phyloP scores from a whole-genome alignment of 1,140 invertebrate species.

The Venustaconcha ellipsiformis region DNA sequence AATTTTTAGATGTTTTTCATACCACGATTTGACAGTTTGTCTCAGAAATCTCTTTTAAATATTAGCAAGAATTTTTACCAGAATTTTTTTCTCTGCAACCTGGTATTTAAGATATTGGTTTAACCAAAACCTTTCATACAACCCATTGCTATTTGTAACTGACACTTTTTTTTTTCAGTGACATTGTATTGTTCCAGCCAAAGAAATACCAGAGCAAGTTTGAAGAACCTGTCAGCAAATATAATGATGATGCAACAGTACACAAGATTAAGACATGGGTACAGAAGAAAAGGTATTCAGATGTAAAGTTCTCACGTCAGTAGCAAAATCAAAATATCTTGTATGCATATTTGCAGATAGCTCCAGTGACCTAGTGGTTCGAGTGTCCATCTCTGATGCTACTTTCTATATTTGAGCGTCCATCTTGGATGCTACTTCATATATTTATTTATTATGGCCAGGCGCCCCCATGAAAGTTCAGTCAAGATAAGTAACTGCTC shows the following conservation, averaged over 20 bases:
- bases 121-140: not conserved
- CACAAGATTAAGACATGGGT: constrained; percentile 83
- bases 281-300: constrained; percentile 83
- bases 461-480: too few relatives aligned
- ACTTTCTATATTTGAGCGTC: too few relatives aligned
- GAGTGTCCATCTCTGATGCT: too few relatives aligned
- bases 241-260: constrained; percentile 77
- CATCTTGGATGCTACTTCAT: too few relatives aligned
- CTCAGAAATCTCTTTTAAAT: too few relatives aligned
- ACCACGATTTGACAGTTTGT: too few relatives aligned
- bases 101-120: not conserved
- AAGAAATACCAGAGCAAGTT: constrained; percentile 93
- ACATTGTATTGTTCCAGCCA: constrained; percentile 91
- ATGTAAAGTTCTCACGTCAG: not conserved
- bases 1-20: too few relatives aligned
- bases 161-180: constrained; percentile 73
- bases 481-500: too few relatives aligned
- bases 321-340: too few relatives aligned
- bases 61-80: not conserved
- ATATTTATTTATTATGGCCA: too few relatives aligned
- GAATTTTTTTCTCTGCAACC: not conserved
- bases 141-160: not conserved
- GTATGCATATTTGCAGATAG: too few relatives aligned
- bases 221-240: constrained; percentile 82
- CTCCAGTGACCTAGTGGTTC: too few relatives aligned